A percentile compares a stretch with the other conserved stretches of the same genome.
phyloP scores from a whole-genome alignment of 2,113 vertebrate genomes.

The Pelodiscus sinensis region DNA sequence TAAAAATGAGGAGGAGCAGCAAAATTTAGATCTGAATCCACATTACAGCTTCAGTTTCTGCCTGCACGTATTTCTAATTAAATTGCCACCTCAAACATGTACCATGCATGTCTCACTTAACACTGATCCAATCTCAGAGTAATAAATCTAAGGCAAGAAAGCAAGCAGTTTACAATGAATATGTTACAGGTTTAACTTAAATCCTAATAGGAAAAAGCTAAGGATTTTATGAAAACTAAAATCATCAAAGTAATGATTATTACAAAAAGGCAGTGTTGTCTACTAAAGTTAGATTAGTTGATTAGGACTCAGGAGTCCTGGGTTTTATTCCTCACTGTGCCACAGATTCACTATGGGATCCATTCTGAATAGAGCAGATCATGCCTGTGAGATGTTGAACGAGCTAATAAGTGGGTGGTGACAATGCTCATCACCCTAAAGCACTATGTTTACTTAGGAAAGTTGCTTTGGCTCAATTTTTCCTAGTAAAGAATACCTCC shows the following conservation, averaged over 20 bases:
- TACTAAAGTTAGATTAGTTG: not conserved
- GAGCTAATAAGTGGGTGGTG: accelerated
- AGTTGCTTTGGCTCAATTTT: not conserved
- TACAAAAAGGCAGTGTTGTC: not conserved
- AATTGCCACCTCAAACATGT: not conserved
- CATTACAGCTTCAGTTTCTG: not conserved
- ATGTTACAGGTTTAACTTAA: not conserved
- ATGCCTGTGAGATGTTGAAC: not conserved
- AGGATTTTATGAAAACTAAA: not conserved
- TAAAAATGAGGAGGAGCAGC: not conserved
- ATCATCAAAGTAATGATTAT: not conserved
- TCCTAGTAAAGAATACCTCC: not conserved
- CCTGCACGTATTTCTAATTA: not conserved
- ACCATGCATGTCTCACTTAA: not conserved
- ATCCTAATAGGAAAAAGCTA: not conserved
- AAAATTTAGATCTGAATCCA: not conserved
- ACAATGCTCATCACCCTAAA: not conserved
- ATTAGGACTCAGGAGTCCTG: not conserved
- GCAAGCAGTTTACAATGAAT: not conserved
- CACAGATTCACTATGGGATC: not conserved
- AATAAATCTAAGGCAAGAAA: not conserved
- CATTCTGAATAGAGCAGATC: not conserved
- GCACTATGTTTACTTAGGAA: not conserved
- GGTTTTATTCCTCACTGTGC: not conserved
- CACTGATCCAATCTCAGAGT: not conserved